Evolutionary conservation across 2,797 vertebrate genomes (phyloP).

Genomic region (Protosalanx chinensis): DNA sequence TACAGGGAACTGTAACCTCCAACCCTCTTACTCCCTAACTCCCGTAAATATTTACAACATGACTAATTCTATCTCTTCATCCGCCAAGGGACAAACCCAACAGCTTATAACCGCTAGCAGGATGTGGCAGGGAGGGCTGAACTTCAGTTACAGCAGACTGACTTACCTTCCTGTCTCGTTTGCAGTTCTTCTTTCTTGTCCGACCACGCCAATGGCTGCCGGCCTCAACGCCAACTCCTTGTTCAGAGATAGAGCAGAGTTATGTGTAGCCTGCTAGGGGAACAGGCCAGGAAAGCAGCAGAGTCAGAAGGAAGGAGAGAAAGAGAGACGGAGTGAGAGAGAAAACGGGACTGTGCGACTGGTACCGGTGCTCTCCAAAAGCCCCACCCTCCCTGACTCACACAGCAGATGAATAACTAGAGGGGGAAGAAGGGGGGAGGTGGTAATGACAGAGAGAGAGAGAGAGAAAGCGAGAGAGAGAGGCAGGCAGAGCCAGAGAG

Average conservation of each 20-base stretch:
- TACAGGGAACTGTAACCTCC: constrained; percentile 1
- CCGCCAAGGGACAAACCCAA: background rate
- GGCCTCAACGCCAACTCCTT: constrained; percentile 22
- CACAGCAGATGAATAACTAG: constrained; percentile 76
- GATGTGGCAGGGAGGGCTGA: constrained; percentile 20
- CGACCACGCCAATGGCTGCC: constrained; percentile 26
- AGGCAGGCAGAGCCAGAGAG: constrained; percentile 4
- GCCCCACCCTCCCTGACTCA: constrained; percentile 79
- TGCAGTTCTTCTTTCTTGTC: constrained; percentile 37
- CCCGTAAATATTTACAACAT: background rate
- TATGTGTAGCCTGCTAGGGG: constrained; percentile 30
- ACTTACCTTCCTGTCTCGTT: constrained; percentile 52
- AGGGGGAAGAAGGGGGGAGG: constrained; percentile 51
- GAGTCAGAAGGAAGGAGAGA: constrained; percentile 1
- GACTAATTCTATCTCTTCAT: background rate
- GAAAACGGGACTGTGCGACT: constrained; percentile 69
- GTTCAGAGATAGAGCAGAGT: constrained; percentile 28
- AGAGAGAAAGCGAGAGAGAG: constrained; percentile 13
- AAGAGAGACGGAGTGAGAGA: constrained; percentile 28
- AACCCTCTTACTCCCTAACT: background rate
- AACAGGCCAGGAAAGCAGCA: constrained; percentile 31
- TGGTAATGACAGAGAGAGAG: constrained; percentile 23
- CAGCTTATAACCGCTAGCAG: background rate
- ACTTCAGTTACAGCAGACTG: constrained; percentile 18
- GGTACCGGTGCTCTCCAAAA: constrained; percentile 74